Evolutionary conservation across 2,888 invertebrate genomes (phyloP), one percentile per base, ranked within the genome.

Genomic region (Leucozona laternaria): DNA sequence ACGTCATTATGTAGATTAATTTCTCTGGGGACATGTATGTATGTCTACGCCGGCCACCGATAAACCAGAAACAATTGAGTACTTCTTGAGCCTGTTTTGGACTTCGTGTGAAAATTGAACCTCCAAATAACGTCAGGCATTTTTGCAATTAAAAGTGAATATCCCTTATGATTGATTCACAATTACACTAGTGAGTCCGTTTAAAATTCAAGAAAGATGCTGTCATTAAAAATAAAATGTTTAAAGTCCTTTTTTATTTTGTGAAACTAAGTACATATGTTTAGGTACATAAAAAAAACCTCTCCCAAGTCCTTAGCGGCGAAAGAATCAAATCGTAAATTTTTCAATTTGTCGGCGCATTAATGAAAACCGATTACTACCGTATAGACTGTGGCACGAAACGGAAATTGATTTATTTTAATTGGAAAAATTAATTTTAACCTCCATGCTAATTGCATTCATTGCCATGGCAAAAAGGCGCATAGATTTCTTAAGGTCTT

Each of bases 321-420:
- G n/a, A n/a, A 22, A 76, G 72, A 85, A 57, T 53, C 34, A 40
- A 78, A 50, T 70, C 60, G 53, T 66, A 71, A 71, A 72, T 71
- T 79, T 79, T 86, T 86, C 78, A 82, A 86, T 86, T 86, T 86
- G 86, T 82, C 86, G 86, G 86, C 82, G 66, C 75, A 86, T 86
- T 82, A 86, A 86, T 79, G 71, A 48, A 86, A 86, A 79, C 64
- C 86, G 78, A 86, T 82, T 82, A 86, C 86, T 71, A 73, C 78
- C 86, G 78, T 82, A 50, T 55, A 64, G 22, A 13, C 72, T 31
- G n/a, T 25, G 25, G 77, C 70, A 70, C 57, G 81, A 45, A 86
- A 82, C 64, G n/a, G 58, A 79, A 86, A 86, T 86, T 82, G 86
- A 86, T 86, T 86, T 86, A 86, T 86, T 86, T 86, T 86, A 86